These are phyloP conservation scores for Drosophila seclusa DNA, from an alignment of 2,888 invertebrate genomes.

Conservation along the genomic window DNA sequence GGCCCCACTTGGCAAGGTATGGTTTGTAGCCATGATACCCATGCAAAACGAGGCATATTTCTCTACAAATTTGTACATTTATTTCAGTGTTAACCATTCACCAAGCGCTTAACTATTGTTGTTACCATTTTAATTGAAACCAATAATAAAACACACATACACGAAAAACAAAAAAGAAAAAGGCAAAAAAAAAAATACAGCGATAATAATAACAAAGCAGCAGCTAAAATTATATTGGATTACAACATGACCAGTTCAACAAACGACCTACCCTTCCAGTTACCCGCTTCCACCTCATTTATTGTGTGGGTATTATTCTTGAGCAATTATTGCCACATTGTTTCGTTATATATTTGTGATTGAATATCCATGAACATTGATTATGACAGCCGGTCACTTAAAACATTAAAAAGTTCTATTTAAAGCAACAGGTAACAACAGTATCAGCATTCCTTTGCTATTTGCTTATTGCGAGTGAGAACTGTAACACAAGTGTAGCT, in stretches of 20 bases:
- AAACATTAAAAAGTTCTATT: slow-evolving; percentile 60
- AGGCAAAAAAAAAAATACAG: slow-evolving; percentile 34
- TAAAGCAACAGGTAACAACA: slow-evolving; percentile 34
- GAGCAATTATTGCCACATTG: slow-evolving; percentile 71
- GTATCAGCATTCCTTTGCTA: slow-evolving; percentile 42
- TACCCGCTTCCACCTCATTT: not conserved
- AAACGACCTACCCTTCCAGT: slow-evolving; percentile 27
- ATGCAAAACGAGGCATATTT: slow-evolving; percentile 59
- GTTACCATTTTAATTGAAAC: slow-evolving; percentile 75
- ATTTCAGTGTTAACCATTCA: slow-evolving; percentile 65
- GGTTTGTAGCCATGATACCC: slow-evolving; percentile 43
- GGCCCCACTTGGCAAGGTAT: slow-evolving; percentile 62
- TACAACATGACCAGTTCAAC: slow-evolving; percentile 65
- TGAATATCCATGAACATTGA: slow-evolving; percentile 73
- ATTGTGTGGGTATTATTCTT: slow-evolving; percentile 54
- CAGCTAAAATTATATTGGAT: slow-evolving; percentile 67
- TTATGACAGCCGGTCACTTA: slow-evolving; percentile 69
- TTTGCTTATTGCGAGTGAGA: slow-evolving; percentile 44
- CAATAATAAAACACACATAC: slow-evolving; percentile 44
- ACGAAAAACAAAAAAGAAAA: slow-evolving; percentile 29
- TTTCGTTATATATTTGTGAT: slow-evolving; percentile 54
- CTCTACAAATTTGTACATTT: slow-evolving; percentile 45
- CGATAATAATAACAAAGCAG: slow-evolving; percentile 59
- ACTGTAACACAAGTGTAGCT: slow-evolving; percentile 16
- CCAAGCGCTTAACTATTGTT: slow-evolving; percentile 63